Base-by-base conservation (phyloP, 2,888 invertebrate species). In the Herminia tarsipennalis region DNA sequence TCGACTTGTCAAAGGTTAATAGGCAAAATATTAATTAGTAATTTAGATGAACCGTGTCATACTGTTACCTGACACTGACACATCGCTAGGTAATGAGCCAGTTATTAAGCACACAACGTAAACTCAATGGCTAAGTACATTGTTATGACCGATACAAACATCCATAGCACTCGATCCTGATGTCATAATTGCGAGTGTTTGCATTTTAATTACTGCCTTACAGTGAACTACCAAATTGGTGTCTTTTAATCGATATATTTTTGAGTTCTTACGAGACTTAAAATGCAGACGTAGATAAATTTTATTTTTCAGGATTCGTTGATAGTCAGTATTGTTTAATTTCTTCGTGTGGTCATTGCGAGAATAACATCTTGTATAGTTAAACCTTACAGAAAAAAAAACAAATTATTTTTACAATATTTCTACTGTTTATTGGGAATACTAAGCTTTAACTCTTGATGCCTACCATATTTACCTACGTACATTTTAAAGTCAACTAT, bases 91-190 rank as follows among this genome's bases (percentile, higher is more conserved):
- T 66, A 66, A 66, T 83, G 77, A 84, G 77, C 56, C 74, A 68
- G 74, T 85, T 79, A 76, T 69, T 70, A 86, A 77, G 69, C 86
- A 82, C 37, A 42, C 47, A 51, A 60, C 81, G 85, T 81, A 68
- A 65, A 66, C 60, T 61, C 71, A 71, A 76, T 74, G 56, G 72
- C 69, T 69, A 68, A 75, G 63, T 71, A 73, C 72, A 70, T 76
- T 74, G 71, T 75, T 73, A 70, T 73, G 75, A 69, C 60, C 63
- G 56, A 71, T 66, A 73, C 62, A 70, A 66, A 70, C 64, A 66
- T 60, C 66, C 62, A 65, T 65, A 70, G 49, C 54, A 36, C 52
- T 55, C 50, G 47, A 44, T 58, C 50, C 69, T 81, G 76, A 81
- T 80, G 81, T 78, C 80, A 81, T 75, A 73, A 73, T 71, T 69